A percentile compares a stretch with the other conserved stretches of the same genome.
Conservation (phyloP, 1,140 invertebrate species). For the Eciton burchellii region DNA sequence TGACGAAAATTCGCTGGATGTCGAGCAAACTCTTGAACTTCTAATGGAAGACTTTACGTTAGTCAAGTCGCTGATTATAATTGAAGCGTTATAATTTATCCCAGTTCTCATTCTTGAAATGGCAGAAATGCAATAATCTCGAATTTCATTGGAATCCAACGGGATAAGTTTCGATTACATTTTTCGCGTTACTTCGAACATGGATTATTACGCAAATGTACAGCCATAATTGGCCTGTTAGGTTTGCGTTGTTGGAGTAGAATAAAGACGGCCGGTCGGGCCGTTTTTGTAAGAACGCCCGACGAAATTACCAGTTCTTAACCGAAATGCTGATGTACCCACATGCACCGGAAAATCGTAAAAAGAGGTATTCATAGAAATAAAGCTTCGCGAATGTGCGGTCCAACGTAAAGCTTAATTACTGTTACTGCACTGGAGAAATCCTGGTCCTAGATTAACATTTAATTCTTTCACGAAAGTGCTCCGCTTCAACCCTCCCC, state of each 20-base stretch:
- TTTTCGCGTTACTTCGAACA: not conserved
- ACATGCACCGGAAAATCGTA: slow-evolving; percentile 48
- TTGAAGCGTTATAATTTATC: slow-evolving; percentile 28
- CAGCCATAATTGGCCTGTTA: not conserved
- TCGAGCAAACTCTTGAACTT: not conserved
- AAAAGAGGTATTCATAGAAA: slow-evolving; percentile 48
- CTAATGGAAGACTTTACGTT: slow-evolving; percentile 8
- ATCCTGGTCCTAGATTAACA: slow-evolving; percentile 57
- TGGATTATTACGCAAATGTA: not conserved
- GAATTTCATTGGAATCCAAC: not conserved
- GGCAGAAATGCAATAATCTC: not conserved
- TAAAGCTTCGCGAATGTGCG: slow-evolving; percentile 49
- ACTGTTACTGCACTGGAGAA: slow-evolving; percentile 60
- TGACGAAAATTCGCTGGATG: not conserved
- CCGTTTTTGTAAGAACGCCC: slow-evolving; percentile 27
- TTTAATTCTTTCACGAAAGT: slow-evolving; percentile 39
- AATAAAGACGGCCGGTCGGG: slow-evolving; percentile 11
- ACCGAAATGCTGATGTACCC: slow-evolving; percentile 31
- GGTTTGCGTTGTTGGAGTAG: slow-evolving; percentile 9
- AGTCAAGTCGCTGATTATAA: slow-evolving; percentile 8
- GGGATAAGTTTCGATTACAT: not conserved
- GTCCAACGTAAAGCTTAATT: slow-evolving; percentile 66
- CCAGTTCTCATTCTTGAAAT: slow-evolving; percentile 17
- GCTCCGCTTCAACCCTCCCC: slow-evolving; percentile 25
- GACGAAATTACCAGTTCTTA: slow-evolving; percentile 42